Evolutionary conservation across 2,797 vertebrate genomes (phyloP).

Genomic region (Smutsia temminckii): DNA sequence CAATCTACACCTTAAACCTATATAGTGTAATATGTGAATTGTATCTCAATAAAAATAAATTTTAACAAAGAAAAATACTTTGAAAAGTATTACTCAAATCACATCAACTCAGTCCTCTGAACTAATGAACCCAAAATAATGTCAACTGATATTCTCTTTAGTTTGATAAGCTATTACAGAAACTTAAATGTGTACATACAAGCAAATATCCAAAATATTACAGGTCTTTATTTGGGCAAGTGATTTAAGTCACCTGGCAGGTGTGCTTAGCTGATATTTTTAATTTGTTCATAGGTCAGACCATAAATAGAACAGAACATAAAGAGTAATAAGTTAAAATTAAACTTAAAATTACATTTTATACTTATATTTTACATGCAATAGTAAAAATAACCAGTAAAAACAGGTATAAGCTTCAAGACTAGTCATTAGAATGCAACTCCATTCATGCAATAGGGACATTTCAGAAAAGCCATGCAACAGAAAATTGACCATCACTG

Average conservation of each 20-base stretch:
- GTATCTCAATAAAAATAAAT: background rate
- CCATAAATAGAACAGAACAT: background rate
- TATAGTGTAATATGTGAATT: background rate
- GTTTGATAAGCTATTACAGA: background rate
- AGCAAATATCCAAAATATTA: background rate
- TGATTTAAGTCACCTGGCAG: background rate
- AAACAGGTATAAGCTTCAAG: background rate
- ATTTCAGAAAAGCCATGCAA: background rate
- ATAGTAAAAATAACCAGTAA: constrained; percentile 38
- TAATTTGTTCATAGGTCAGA: background rate
- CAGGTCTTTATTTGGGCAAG: background rate
- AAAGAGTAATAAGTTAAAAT: background rate
- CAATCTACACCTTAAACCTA: background rate
- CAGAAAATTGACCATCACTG: background rate
- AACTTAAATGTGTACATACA: constrained; percentile 16
- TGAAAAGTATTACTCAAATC: background rate
- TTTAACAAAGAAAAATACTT: background rate
- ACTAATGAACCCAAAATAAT: background rate
- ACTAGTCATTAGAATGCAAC: background rate
- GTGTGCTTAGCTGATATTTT: background rate
- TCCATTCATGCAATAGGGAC: too few species aligned
- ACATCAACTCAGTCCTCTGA: background rate
- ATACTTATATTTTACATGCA: background rate
- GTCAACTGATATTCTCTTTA: background rate
- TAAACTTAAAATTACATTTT: background rate